Percentiles rank a stretch among this genome's conserved stretches.
Conservation (phyloP, 2,113 vertebrate species). For the Chitala chitala region DNA sequence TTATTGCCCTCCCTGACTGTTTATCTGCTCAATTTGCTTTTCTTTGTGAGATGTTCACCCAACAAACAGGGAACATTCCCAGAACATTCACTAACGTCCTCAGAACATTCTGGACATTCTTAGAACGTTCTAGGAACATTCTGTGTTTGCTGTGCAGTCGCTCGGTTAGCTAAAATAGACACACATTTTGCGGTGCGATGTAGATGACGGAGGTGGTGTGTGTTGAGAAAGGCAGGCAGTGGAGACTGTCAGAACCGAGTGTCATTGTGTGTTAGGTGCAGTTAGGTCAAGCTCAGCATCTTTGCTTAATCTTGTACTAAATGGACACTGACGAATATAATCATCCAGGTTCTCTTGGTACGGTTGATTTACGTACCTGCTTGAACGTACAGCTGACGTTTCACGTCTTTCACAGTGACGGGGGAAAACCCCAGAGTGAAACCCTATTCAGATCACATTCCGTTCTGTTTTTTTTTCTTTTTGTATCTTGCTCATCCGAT, state of each 20-base stretch:
- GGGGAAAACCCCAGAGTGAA: background rate
- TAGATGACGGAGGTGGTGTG: background rate
- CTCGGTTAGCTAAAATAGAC: too few relatives aligned
- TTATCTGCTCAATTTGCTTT: too few relatives aligned
- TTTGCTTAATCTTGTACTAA: background rate
- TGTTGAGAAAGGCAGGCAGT: background rate
- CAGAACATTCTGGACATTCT: too few relatives aligned
- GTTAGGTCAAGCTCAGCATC: background rate
- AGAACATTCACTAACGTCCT: too few relatives aligned
- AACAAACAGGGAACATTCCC: too few relatives aligned
- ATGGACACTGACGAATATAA: background rate
- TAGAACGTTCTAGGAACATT: background rate
- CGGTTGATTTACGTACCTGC: background rate
- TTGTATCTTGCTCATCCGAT: slow-evolving; percentile 11
- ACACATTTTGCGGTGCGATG: too few relatives aligned
- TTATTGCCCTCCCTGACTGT: too few relatives aligned
- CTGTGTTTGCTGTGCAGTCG: background rate
- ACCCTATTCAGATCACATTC: background rate
- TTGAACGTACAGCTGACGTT: background rate
- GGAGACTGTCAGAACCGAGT: background rate
- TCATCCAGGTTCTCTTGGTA: background rate
- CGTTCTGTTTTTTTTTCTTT: background rate
- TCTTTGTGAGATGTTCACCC: background rate
- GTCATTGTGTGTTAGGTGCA: background rate
- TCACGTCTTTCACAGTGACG: background rate